Evolutionary conservation across 2,797 vertebrate genomes (phyloP).

Genomic region (Vireo griseus): DNA sequence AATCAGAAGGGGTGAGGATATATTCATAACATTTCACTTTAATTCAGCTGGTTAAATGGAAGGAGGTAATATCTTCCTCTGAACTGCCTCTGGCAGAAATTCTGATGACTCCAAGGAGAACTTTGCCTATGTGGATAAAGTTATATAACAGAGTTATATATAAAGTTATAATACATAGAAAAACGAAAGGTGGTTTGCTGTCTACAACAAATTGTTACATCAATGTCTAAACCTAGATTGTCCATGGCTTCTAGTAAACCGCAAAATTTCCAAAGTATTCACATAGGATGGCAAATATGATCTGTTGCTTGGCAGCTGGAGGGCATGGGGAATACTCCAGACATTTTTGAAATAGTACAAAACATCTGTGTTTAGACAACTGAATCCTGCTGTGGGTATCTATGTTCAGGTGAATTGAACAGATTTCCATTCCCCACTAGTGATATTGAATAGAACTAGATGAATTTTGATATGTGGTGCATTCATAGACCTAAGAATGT

Average conservation of each 20-base stretch:
- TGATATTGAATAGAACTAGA: background rate
- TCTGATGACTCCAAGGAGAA: background rate
- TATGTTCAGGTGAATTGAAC: background rate
- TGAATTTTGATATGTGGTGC: background rate
- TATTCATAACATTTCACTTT: background rate
- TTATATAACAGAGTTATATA: background rate
- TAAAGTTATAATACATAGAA: background rate
- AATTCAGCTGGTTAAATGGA: background rate
- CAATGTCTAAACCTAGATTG: background rate
- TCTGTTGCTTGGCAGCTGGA: background rate
- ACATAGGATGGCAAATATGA: background rate
- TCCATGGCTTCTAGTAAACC: background rate
- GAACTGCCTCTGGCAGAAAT: background rate
- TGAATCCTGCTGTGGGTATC: background rate
- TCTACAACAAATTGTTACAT: background rate
- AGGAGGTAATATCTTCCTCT: background rate
- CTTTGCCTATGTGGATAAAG: background rate
- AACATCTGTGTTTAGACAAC: background rate
- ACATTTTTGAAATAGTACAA: background rate
- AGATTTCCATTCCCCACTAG: background rate
- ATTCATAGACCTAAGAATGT: background rate
- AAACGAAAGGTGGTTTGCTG: background rate
- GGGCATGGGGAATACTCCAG: background rate
- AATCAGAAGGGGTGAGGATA: accelerated
- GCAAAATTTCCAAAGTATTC: background rate